phyloP scores from a whole-genome alignment of 2,797 vertebrate genomes.

The Spatula versicolor region DNA sequence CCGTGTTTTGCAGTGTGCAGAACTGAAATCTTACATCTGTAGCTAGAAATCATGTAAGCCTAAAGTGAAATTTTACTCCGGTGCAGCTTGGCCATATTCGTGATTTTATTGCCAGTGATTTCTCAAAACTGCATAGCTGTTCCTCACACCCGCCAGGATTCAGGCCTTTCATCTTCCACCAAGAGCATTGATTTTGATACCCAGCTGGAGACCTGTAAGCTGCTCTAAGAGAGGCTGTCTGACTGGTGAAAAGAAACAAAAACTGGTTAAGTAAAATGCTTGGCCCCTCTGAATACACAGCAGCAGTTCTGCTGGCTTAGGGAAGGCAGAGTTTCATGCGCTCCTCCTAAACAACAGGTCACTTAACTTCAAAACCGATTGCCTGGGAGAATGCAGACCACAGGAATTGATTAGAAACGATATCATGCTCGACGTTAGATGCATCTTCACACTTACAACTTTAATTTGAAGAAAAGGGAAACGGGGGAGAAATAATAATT shows the following conservation, averaged over 20 bases:
- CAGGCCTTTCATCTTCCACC: not conserved
- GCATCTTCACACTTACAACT: not conserved
- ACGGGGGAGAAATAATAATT: rapidly evolving
- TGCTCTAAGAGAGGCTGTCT: not conserved
- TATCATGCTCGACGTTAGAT: not conserved
- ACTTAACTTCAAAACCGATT: not conserved
- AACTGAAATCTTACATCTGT: not conserved
- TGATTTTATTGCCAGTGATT: not conserved
- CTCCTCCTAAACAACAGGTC: not conserved
- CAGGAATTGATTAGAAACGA: not conserved
- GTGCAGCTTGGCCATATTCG: not conserved
- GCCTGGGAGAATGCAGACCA: not conserved
- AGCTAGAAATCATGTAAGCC: not conserved
- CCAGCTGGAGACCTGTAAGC: not conserved
- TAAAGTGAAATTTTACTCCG: not conserved
- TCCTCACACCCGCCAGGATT: not conserved
- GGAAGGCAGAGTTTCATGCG: not conserved
- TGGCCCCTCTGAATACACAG: not conserved
- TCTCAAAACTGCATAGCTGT: not conserved
- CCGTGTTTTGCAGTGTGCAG: not conserved
- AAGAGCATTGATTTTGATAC: not conserved
- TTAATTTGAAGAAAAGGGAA: not conserved
- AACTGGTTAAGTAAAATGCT: not conserved
- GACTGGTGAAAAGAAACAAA: not conserved
- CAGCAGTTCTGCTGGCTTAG: not conserved